Conservation (phyloP, 1,140 invertebrate species). For the Antheraea mylitta region DNA sequence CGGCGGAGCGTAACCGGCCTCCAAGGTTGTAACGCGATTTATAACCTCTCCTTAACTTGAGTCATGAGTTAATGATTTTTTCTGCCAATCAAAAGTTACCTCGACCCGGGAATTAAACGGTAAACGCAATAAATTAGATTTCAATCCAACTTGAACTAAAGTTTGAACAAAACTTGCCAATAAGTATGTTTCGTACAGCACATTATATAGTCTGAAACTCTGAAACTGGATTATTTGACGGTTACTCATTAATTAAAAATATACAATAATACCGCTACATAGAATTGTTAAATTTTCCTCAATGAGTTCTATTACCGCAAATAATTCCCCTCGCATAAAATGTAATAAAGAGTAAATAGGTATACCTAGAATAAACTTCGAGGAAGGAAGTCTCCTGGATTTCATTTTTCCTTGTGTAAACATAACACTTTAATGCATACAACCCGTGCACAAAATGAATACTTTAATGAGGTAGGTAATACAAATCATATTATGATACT, state of each 20-base stretch:
- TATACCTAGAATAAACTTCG: no score
- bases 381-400: no score
- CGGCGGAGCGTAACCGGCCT: slow-evolving; percentile 55
- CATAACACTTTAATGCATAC: no score
- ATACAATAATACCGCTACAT: no score
- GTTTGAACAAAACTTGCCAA: neutral
- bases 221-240: no score
- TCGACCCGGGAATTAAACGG: slow-evolving; percentile 6
- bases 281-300: neutral
- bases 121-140: neutral
- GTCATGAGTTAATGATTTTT: slow-evolving; percentile 46
- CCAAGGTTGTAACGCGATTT: slow-evolving; percentile 67
- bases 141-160: neutral
- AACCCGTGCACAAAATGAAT: no score
- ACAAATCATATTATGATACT: no score
- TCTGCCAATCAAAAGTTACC: slow-evolving; percentile 24
- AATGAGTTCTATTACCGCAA: neutral
- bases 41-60: slow-evolving; percentile 42
- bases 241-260: no score
- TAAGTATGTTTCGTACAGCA: neutral
- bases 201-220: no score
- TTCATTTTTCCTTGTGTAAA: no score
- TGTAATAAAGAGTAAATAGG: neutral
- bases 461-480: no score
- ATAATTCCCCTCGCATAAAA: neutral